Evolutionary conservation across 2,113 vertebrate species (phyloP).

Genomic region (Vidua chalybeata): DNA sequence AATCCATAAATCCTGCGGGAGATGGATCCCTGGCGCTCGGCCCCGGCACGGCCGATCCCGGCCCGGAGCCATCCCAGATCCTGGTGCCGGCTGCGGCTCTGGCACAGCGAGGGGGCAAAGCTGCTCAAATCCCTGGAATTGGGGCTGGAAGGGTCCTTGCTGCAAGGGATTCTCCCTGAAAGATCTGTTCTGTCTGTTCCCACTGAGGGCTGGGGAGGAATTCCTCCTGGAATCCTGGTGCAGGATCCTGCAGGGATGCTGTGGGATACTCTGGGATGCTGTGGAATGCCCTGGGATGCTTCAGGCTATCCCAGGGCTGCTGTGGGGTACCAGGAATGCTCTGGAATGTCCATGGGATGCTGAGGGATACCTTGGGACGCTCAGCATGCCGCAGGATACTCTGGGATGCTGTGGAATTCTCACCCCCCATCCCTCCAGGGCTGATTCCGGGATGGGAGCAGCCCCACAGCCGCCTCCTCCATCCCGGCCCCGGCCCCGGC

Average conservation of each 20-base stretch:
- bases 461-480: not conserved
- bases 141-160: not conserved
- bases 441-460: fast-evolving
- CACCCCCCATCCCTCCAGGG: not conserved
- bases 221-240: not conserved
- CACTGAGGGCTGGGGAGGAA: not conserved
- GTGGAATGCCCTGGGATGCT: not conserved
- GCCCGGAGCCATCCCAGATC: not conserved
- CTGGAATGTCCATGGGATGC: not conserved
- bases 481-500: not conserved
- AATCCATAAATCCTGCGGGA: not conserved
- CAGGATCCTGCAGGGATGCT: not conserved
- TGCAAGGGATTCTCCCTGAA: not conserved
- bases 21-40: fast-evolving
- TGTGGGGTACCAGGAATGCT: not conserved
- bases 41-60: not conserved
- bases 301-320: not conserved
- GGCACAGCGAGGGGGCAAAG: not conserved
- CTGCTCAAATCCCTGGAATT: not conserved
- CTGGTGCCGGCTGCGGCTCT: fast-evolving
- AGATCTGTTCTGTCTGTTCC: not conserved
- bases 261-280: not conserved
- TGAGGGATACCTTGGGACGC: fast-evolving
- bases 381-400: fast-evolving
- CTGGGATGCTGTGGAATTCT: not conserved